Evolutionary conservation across 2,888 invertebrate genomes (phyloP).

Genomic region (Griposia aprilina): DNA sequence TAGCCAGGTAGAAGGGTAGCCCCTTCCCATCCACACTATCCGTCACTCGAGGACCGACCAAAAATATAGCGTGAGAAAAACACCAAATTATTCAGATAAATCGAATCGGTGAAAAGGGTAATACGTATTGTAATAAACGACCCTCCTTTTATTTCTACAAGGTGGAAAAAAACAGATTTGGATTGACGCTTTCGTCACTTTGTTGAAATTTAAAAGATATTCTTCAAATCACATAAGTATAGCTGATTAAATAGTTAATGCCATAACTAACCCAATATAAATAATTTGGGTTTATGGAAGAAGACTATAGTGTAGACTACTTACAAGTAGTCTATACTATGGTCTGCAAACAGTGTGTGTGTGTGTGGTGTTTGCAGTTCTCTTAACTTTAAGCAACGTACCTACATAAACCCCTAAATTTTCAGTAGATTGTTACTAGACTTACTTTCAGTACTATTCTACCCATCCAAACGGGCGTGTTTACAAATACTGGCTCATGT

Average conservation of each 20-base stretch:
- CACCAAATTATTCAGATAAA: not conserved
- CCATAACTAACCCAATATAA: not conserved
- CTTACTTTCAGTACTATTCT: not conserved
- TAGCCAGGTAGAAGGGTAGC: not conserved
- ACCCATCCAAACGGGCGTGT: not conserved
- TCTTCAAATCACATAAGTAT: not conserved
- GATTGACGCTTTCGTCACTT: not conserved
- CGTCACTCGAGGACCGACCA: not conserved
- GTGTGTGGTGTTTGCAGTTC: no score
- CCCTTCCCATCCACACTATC: slow-evolving; percentile 3
- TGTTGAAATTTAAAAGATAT: not conserved
- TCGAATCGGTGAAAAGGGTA: slow-evolving; percentile 1
- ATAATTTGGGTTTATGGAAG: not conserved
- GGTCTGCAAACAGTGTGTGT: no score
- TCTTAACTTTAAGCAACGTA: no score
- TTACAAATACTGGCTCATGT: not conserved
- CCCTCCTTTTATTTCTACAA: not conserved
- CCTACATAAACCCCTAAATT: no score
- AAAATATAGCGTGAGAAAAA: slow-evolving; percentile 1
- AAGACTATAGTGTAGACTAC: not conserved
- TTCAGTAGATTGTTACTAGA: no score
- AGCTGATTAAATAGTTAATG: not conserved
- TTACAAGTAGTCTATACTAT: no score
- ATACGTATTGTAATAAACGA: not conserved
- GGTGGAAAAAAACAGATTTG: no score